phyloP scores from a whole-genome alignment of 1,140 invertebrate species.

The Lepidurus couesii region DNA sequence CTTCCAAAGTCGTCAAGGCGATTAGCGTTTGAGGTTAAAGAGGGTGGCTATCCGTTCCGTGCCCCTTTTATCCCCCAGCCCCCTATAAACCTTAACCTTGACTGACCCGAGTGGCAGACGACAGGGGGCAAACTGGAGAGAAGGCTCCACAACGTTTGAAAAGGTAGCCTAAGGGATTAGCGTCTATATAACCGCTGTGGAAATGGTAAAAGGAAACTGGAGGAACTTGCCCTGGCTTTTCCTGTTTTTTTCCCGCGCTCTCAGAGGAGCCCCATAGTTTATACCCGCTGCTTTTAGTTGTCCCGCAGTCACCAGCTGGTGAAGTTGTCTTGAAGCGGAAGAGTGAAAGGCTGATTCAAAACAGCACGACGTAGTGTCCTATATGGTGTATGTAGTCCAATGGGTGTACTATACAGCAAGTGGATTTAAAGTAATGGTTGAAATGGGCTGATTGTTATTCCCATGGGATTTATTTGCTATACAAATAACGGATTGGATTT shows the following conservation, averaged over 20 bases:
- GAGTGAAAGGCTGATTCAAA: not conserved
- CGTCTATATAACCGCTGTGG: not conserved
- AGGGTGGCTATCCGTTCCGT: not conserved
- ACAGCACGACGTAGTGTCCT: not conserved
- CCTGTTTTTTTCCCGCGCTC: constrained; percentile 11
- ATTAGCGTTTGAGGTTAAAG: not conserved
- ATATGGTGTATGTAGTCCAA: not conserved
- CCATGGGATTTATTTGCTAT: not conserved
- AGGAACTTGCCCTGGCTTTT: not conserved
- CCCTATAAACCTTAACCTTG: constrained; percentile 15
- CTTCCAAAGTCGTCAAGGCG: not conserved
- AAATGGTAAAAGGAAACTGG: constrained; percentile 4
- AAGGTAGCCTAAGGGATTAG: not conserved
- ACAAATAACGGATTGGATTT: no score
- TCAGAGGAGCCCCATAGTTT: not conserved
- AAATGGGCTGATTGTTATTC: not conserved
- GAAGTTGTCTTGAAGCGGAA: not conserved
- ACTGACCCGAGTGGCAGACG: not conserved
- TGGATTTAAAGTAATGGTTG: not conserved
- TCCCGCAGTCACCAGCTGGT: constrained; percentile 17
- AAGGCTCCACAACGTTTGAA: not conserved
- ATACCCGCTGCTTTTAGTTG: not conserved
- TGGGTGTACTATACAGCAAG: not conserved
- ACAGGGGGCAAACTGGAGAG: not conserved
- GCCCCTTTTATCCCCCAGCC: not conserved